Conservation (phyloP, 2,888 invertebrate genomes). For the Lysandra bellargus region DNA sequence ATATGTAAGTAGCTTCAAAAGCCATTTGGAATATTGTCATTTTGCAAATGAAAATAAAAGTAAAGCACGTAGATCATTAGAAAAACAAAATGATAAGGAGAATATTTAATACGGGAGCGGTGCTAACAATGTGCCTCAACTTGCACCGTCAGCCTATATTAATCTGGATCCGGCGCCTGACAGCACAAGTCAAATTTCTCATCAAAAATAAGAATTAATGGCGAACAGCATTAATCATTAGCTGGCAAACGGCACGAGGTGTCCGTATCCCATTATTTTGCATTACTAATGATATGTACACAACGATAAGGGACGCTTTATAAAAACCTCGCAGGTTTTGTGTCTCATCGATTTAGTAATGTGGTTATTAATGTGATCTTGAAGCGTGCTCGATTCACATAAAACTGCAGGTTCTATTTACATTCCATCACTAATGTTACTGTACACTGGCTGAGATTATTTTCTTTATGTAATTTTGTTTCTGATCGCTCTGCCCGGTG, state of each 20-base stretch:
- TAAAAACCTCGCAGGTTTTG: constrained; percentile 68
- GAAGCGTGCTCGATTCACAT: constrained; percentile 27
- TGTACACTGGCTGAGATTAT: neutral
- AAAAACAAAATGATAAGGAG: constrained; percentile 38
- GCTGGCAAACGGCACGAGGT: constrained; percentile 79
- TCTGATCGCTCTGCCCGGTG: neutral
- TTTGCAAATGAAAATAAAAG: constrained; percentile 4
- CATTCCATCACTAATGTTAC: constrained; percentile 19
- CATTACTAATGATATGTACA: constrained; percentile 80
- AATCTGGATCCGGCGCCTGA: constrained; percentile 78
- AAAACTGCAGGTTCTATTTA: constrained; percentile 22
- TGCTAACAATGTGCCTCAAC: constrained; percentile 63
- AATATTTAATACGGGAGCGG: constrained; percentile 44
- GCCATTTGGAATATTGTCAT: neutral
- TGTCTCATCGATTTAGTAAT: constrained; percentile 51
- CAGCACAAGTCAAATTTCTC: constrained; percentile 80
- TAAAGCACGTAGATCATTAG: constrained; percentile 33
- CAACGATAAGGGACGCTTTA: constrained; percentile 71
- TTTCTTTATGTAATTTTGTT: neutral
- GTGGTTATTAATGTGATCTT: constrained; percentile 43
- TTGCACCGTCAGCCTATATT: constrained; percentile 78
- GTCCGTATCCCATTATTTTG: constrained; percentile 80
- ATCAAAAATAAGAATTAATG: constrained; percentile 81
- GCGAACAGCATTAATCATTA: constrained; percentile 78
- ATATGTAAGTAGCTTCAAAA: neutral